Base-by-base conservation (phyloP, 2,797 vertebrate species). In the Alauda arvensis region DNA sequence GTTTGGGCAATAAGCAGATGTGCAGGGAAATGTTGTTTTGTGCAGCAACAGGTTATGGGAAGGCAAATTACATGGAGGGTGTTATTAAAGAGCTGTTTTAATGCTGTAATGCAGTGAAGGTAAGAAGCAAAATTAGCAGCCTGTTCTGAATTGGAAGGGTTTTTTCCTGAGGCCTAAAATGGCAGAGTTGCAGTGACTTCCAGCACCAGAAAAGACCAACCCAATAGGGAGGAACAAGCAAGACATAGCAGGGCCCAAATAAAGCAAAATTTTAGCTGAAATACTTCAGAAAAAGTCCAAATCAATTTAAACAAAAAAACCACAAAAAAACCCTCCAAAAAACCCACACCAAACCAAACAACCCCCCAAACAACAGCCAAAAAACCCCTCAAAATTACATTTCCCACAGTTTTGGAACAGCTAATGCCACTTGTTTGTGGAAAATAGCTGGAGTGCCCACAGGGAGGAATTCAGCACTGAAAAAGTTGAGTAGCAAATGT, bases 381-480 rank as follows among this genome's bases (percentile, higher is more conserved):
- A 39, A 48, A 48, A 3, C 20, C 40, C 6, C 25, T 39, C 1
- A 0, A 51, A 82, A 57, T 34, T 42, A 53, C 19, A 57, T 61
- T 40, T 88, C 88, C 72, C 72, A 67, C 33, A 49, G 23, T n/a
- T 68, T 9, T 75, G 40, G 33, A 86, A 42, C 26, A 77, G 62
- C 66, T 66, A 49, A 77, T 42, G 78, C 74, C 82, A 88, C 46
- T 71, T 45, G 39, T 46, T 80, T 53, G n/a, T 85, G 70, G 45
- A 80, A 87, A 89, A 88, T 0, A 83, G 70, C 72, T 53, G 45
- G 71, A 81, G 52, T 37, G 67, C 70, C 82, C 2, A 14, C 74
- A 81, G 70, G 77, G 56, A 92, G n/a, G 89, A 90, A 92, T 66
- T 78, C 31, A 49, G 63, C 83, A n/a, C 48, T 83, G 76, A 93